Conservation (phyloP, 2,888 invertebrate genomes). For the Cataglyphis livida region DNA sequence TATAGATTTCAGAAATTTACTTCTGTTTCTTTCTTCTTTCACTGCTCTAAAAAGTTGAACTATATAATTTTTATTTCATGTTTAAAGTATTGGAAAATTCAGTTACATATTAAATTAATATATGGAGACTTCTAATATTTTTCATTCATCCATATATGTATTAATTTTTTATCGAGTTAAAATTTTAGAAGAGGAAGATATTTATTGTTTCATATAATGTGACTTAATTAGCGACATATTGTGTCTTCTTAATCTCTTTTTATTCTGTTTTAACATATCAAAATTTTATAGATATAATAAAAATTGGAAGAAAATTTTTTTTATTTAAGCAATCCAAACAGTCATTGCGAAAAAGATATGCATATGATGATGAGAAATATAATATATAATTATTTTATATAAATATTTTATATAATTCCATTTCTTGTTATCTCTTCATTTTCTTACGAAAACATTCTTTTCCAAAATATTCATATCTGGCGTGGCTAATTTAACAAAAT, state of each 20-base stretch:
- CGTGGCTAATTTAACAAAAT: neutral
- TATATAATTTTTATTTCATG: neutral
- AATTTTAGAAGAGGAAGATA: neutral
- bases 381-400: neutral
- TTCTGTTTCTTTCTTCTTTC: neutral
- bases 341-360: neutral
- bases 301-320: neutral
- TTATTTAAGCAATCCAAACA: neutral
- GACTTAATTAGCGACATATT: neutral
- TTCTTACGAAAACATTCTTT: slow-evolving; percentile 2
- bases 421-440: neutral
- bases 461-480: neutral
- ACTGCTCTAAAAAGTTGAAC: neutral
- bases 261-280: neutral
- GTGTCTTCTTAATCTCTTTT: neutral
- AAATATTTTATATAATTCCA: neutral
- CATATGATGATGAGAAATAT: neutral
- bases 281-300: neutral
- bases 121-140: too few species aligned
- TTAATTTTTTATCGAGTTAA: neutral
- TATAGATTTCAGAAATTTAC: neutral
- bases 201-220: neutral
- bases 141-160: too few species aligned
- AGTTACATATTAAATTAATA: neutral
- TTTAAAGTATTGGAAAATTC: neutral